These are phyloP conservation scores for Epinotia demarniana DNA, from an alignment of 2,888 invertebrate species.

Conservation along the genomic window DNA sequence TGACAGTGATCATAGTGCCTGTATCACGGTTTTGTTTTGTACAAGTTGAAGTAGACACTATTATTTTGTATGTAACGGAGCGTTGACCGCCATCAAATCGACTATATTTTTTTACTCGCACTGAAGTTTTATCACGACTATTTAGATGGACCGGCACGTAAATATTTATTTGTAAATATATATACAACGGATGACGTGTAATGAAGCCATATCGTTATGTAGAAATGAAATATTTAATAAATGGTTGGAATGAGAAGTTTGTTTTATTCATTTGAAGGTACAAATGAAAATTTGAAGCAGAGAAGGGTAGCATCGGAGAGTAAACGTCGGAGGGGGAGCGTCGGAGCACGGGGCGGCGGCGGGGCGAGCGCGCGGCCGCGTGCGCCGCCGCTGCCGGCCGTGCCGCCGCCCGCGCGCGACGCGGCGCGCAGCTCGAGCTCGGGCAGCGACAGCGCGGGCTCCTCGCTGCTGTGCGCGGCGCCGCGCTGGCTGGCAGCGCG, in stretches of 20 bases:
- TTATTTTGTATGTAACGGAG: conserved; percentile 24
- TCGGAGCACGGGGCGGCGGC: conserved; percentile 39
- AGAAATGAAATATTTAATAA: conserved; percentile 48
- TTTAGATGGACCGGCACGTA: conserved; percentile 45
- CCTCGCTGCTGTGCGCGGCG: conserved; percentile 71
- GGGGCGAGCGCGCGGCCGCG: conserved; percentile 37
- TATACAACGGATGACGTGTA: conserved; percentile 44
- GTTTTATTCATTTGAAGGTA: conserved; percentile 65
- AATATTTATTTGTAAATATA: conserved; percentile 44
- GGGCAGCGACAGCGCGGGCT: conserved; percentile 64
- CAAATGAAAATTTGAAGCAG: conserved; percentile 46
- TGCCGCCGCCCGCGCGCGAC: conserved; percentile 36
- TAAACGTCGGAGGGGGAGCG: conserved; percentile 48
- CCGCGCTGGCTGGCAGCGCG: conserved; percentile 71
- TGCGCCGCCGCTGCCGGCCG: conserved; percentile 29
- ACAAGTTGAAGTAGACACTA: conserved; percentile 25
- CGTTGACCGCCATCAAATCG: conserved; percentile 29
- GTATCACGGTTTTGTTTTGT: conserved; percentile 30
- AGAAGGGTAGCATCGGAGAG: conserved; percentile 44
- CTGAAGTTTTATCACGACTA: conserved; percentile 30
- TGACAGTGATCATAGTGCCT: conserved; percentile 60
- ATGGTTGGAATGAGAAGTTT: conserved; percentile 52
- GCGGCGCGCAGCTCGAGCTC: conserved; percentile 50
- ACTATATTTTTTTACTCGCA: conserved; percentile 31
- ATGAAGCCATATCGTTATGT: conserved; percentile 47